Conservation (phyloP, 2,797 vertebrate species). For the Acrossocheilus wenchowensis region DNA sequence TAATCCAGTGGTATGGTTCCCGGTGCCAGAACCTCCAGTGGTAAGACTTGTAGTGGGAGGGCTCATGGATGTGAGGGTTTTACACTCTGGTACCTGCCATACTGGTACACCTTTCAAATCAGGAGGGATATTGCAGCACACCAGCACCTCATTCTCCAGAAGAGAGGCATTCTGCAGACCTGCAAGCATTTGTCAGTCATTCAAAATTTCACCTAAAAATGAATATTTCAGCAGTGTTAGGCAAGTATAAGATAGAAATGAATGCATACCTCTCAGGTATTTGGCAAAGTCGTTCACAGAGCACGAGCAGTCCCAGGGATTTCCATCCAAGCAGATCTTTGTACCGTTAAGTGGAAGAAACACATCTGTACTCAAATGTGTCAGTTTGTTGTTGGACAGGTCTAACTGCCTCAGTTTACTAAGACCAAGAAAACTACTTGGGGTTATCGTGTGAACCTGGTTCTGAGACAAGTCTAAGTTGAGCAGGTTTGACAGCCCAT, state of each 20-base stretch:
- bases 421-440: conserved; percentile 63
- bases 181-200: conserved; percentile 50
- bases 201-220: background rate
- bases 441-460: conserved; percentile 64
- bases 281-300: conserved; percentile 36
- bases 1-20: background rate
- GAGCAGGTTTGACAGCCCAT: conserved; percentile 60
- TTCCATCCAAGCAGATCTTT: conserved; percentile 68
- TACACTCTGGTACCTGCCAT: conserved; percentile 73
- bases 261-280: conserved; percentile 52
- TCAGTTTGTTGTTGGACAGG: conserved; percentile 76
- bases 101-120: conserved; percentile 64
- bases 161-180: conserved; percentile 70
- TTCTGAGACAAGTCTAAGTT: conserved; percentile 69
- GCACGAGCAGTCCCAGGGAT: conserved; percentile 81
- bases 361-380: conserved; percentile 54
- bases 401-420: conserved; percentile 69
- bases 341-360: conserved; percentile 53
- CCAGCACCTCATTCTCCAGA: conserved; percentile 62
- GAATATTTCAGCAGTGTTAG: background rate
- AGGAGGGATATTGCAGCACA: conserved; percentile 70
- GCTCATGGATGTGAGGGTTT: background rate
- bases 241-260: background rate
- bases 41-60: background rate
- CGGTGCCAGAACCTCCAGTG: background rate